Percentiles rank a stretch among this genome's conserved stretches.
phyloP scores from a whole-genome alignment of 2,113 vertebrate species.

The Pithys albifrons region DNA sequence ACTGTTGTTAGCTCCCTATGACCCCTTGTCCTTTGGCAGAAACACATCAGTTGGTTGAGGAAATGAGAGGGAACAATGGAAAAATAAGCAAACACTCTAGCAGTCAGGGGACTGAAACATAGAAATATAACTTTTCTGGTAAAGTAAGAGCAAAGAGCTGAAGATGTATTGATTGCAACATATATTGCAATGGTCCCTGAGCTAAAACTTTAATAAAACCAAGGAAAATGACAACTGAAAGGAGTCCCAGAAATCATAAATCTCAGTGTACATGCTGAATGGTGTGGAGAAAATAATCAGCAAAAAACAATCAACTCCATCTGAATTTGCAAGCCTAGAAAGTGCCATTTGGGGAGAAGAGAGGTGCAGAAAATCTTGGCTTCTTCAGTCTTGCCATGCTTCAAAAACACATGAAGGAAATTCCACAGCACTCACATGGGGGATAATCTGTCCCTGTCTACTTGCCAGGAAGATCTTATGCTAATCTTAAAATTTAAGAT shows the following conservation, averaged over 20 bases:
- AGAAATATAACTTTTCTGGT: constrained; percentile 14
- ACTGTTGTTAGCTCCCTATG: background rate
- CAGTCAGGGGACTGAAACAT: background rate
- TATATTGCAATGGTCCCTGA: constrained; percentile 4
- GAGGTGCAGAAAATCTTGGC: background rate
- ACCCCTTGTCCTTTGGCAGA: background rate
- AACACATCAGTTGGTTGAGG: background rate
- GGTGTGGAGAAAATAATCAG: background rate
- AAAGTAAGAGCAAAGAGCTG: background rate
- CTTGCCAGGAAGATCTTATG: constrained; percentile 43
- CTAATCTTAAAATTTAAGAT: constrained; percentile 37
- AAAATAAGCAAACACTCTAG: background rate
- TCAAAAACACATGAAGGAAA: constrained; percentile 24
- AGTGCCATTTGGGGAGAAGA: background rate
- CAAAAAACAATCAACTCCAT: background rate
- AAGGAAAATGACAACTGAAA: constrained; percentile 12
- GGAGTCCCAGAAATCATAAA: background rate
- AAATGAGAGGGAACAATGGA: background rate
- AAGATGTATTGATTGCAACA: constrained; percentile 37
- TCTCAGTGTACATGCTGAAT: background rate
- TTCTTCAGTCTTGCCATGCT: background rate
- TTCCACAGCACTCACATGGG: constrained; percentile 43
- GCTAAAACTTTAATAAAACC: constrained; percentile 9
- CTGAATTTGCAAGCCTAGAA: background rate
- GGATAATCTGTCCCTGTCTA: constrained; percentile 21